A percentile compares a stretch with the other conserved stretches of the same genome.
Conservation (phyloP, 2,888 invertebrate genomes). For the Stictocephala bisonia region DNA sequence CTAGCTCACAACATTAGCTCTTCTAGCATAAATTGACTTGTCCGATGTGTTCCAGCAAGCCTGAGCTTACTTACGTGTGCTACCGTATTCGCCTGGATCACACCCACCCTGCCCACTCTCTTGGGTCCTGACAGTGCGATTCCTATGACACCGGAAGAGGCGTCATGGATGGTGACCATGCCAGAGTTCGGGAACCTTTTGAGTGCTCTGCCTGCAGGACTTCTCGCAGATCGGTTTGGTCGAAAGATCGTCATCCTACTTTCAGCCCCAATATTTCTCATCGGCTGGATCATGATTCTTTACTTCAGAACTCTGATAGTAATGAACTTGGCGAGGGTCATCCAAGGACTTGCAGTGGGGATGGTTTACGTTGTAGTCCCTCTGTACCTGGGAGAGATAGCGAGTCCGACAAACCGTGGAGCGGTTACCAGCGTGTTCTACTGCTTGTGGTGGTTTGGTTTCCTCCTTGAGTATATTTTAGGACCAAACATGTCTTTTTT, state of each 20-base stretch:
- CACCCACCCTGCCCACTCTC: conserved; percentile 50
- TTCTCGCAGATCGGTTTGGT: background rate
- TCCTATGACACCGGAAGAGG: conserved; percentile 1
- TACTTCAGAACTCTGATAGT: conserved; percentile 2
- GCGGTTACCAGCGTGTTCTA: conserved; percentile 52
- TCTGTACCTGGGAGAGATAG: conserved; percentile 53
- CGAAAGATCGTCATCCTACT: background rate
- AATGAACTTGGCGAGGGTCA: conserved; percentile 49
- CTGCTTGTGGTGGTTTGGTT: conserved; percentile 48
- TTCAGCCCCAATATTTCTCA: background rate
- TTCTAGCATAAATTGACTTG: too few species aligned
- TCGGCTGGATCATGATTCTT: conserved; percentile 1
- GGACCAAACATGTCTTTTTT: conserved; percentile 62
- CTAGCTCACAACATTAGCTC: too few species aligned
- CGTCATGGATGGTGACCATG: conserved; percentile 18
- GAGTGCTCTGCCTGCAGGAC: conserved; percentile 2
- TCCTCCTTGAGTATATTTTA: conserved; percentile 49
- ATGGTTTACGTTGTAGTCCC: conserved; percentile 51
- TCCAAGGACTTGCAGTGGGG: conserved; percentile 51
- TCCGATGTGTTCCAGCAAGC: conserved; percentile 20
- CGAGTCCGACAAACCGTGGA: conserved; percentile 50
- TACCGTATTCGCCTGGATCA: conserved; percentile 50
- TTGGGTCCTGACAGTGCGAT: conserved; percentile 43
- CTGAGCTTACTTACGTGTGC: background rate
- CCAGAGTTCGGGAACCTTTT: conserved; percentile 28